phyloP scores from a whole-genome alignment of 2,797 vertebrate genomes.

The Rhinoraja longicauda region DNA sequence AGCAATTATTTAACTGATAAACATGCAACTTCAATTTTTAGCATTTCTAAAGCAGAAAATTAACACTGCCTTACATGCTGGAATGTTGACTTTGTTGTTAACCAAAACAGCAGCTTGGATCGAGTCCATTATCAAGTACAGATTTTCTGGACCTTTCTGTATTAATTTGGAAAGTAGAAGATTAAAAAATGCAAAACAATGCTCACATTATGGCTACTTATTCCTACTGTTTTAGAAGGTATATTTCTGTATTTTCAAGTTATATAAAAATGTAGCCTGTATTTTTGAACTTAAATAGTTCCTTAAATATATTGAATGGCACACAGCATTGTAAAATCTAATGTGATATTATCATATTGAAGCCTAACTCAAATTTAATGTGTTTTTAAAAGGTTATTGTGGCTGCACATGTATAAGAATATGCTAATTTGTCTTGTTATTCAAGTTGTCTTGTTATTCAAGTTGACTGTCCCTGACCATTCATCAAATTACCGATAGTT shows the following conservation, averaged over 20 bases:
- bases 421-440: no score
- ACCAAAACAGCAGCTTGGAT: slow-evolving; percentile 61
- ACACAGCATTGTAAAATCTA: not conserved
- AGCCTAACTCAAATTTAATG: no score
- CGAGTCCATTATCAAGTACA: slow-evolving; percentile 62
- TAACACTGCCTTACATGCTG: slow-evolving; percentile 47
- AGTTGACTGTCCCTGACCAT: no score
- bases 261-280: not conserved
- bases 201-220: not conserved
- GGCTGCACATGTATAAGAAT: no score
- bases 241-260: not conserved
- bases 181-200: not conserved
- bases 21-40: not conserved
- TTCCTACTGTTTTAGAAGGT: not conserved
- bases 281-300: not conserved
- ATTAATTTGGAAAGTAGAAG: slow-evolving; percentile 42
- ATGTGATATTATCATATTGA: no score
- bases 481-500: no score
- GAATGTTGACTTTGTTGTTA: slow-evolving; percentile 51
- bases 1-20: slow-evolving; percentile 5
- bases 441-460: no score
- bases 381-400: no score
- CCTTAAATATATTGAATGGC: not conserved
- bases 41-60: slow-evolving; percentile 1
- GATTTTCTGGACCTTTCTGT: slow-evolving; percentile 58